Evolutionary conservation across 2,113 vertebrate genomes (phyloP), one percentile per base, ranked within the genome.

Genomic region (Enhydra lutris): DNA sequence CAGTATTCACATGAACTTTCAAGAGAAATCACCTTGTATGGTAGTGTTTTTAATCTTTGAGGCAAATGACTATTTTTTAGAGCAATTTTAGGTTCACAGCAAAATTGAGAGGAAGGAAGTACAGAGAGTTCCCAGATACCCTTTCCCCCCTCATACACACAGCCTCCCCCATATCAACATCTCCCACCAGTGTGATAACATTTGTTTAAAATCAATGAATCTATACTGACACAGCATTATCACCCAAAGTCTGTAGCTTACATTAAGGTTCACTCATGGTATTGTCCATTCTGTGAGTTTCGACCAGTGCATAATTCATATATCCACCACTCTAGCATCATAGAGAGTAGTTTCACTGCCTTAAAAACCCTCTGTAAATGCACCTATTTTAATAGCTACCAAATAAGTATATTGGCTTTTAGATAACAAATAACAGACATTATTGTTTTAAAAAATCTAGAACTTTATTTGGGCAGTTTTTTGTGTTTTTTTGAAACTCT

Each of bases 401-500:
- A 80, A 89, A 85, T 10, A 96, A 81, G 4, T 87, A 67, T 94
- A 29, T 52, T 89, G 31, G 21, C 24, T 94, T 95, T 95, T 78
- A 81, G 65, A 34, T 59, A 71, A 91, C 80, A 93, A 91, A 52
- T 89, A 90, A 59, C 24, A 86, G 29, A 31, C 11, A 87, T 95
- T 87, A 18, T 79, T 93, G 9, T 76, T 96, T 89, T 93, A 17
- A 78, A 57, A 88, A 91, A 86, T 57, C 31, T 79, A 34, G 36
- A 73, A 78, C 50, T 94, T 95, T 88, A 93, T 86, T 96, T 92
- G 90, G 88, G 50, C 39, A 31, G 0, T 39, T 92, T 81, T 90
- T 31, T 79, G 4, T 87, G 11, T 93, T 91, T 42, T 85, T 15
- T 73, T 76, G 78, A 73, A 97, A 42, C n/a, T 98, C 87, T 95